Evolutionary conservation across 2,113 vertebrate species (phyloP), one percentile per base, ranked within the genome.

Genomic region (Nycticryphes semicollaris): DNA sequence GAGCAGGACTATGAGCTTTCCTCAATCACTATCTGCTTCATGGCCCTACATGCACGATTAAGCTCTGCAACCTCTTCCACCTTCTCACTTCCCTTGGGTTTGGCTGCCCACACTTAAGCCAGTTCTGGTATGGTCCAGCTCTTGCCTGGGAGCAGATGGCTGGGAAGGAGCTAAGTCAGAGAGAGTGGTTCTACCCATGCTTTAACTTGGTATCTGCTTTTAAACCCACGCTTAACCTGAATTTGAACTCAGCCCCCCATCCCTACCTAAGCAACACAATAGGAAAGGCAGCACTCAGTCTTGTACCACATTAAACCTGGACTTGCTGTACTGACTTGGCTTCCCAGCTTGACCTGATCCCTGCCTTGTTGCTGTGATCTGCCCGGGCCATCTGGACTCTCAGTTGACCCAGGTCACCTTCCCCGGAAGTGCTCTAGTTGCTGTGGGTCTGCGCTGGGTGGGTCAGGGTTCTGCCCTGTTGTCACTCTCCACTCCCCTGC

Each of bases 381-480:
- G 24, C 27, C 14, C 8, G 68, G 53, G 48, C 11, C 24, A 30
- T 54, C 30, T 23, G 17, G 45, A 37, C 33, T 53, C 30, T 31
- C 3, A 1, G 5, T 15, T 83, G 72, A 72, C 9, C 20, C 7
- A 31, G 16, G 18, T 35, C 24, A 45, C 35, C 3, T 0, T 47
- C 62, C 17, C 8, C 1, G 6, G 25, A 75, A 27, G 25, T 83
- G 20, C 14, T 81, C 28, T 51, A 27, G 39, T 23, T 16, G 2
- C 28, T 8, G 4, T 50, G 43, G 23, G 23, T 67, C 50, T 66
- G 35, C 1, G 1, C 7, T 2, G 3, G 7, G 14, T 20, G 18
- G 20, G n/a, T 50, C n/a, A 51, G 39, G 11, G 60, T 66, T 30
- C 60, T 37, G 21, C 14, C 62, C 17, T 41, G 11, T 23, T 60